phyloP scores from a whole-genome alignment of 2,113 vertebrate species.

The Terrapene triunguis region DNA sequence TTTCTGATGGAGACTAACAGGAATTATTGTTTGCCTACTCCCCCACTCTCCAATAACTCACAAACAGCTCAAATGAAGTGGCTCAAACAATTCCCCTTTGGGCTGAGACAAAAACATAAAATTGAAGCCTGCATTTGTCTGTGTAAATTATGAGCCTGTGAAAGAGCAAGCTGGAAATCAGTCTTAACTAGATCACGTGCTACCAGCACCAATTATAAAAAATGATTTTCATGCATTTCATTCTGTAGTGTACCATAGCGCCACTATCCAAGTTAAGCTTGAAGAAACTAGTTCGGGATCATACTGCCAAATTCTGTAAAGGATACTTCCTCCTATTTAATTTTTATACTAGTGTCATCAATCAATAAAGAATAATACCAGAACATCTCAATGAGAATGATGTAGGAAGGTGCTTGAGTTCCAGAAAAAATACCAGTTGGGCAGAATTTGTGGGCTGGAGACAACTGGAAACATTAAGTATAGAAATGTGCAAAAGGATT shows the following conservation, averaged over 20 bases:
- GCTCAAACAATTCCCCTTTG: neutral
- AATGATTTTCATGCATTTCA: neutral
- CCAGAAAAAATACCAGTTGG: neutral
- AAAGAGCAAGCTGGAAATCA: neutral
- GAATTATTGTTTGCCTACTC: neutral
- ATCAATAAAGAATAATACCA: neutral
- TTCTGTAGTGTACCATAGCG: neutral
- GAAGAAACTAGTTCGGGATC: neutral
- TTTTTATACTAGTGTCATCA: neutral
- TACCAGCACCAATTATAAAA: neutral
- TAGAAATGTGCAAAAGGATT: neutral
- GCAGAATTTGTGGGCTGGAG: neutral
- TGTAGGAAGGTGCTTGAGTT: neutral
- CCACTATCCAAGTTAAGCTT: neutral
- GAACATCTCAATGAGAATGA: neutral
- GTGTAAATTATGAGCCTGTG: neutral
- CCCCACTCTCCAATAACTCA: neutral
- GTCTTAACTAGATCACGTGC: neutral
- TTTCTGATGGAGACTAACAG: neutral
- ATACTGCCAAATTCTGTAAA: neutral
- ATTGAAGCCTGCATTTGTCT: neutral
- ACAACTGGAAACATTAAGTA: neutral
- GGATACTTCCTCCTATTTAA: neutral
- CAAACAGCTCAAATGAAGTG: neutral
- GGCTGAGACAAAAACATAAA: neutral